Base-by-base conservation (phyloP, 2,797 vertebrate genomes). In the Paguma larvata region DNA sequence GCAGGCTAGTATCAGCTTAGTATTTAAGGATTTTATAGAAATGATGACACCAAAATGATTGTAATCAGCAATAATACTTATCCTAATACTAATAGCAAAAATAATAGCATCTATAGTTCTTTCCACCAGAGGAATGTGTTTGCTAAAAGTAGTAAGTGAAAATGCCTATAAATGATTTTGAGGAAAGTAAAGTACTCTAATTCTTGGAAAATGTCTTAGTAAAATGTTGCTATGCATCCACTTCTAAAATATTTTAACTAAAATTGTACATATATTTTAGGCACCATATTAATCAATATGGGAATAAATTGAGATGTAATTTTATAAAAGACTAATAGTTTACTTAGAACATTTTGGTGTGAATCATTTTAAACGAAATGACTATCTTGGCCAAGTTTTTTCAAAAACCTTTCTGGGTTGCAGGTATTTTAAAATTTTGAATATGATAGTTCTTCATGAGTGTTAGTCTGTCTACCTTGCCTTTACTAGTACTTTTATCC, bases 341-440 rank as follows among this genome's bases (percentile, higher is more conserved):
- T 90, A 83, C 59, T 94, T 92, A 51, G 21, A 89, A 97, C 85
- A 25, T 46, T 62, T 63, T 94, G 11, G 19, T n/a, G 4, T 73
- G 1, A 25, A 30, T 23, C 91, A 73, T 90, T 85, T 27, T 68
- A 38, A 48, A 93, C 48, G 53, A 38, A 70, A 19, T 53, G 25
- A 27, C 41, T 34, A 41, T 18, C 6, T 91, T 56, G 0, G 30
- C 67, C 34, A 91, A 72, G 51, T 56, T 41, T 34, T 89, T 82
- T 44, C 32, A 75, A 75, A 65, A 86, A 12, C 5, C 23, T 53
- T 30, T 18, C 19, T 75, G 15, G 6, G 3, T 77, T 95, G 15
- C 13, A 68, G 92, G 0, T 15, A 11, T 82, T 93, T 62, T 4
- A 85, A 79, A 80, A 15, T 48, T 84, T 1, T 30, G 8, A 77